Conservation (phyloP, 2,888 invertebrate species). For the Drosophila limbata region DNA sequence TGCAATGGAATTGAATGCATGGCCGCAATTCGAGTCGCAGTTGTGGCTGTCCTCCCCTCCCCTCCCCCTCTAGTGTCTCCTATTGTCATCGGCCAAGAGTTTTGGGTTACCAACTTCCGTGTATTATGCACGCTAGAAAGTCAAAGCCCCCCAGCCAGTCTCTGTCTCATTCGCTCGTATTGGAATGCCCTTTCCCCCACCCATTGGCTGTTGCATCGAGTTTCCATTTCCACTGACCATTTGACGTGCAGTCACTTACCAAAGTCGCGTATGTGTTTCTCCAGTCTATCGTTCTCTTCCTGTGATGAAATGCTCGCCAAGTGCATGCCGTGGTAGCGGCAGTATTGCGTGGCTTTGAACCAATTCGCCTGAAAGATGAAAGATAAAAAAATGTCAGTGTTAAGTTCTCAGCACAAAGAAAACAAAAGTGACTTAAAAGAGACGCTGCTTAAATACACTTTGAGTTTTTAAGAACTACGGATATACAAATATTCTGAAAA, state of each 20-base stretch:
- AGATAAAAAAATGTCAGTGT: constrained; percentile 16
- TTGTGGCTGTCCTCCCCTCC: background rate
- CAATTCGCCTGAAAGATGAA: constrained; percentile 92
- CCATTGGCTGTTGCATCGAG: constrained; percentile 13
- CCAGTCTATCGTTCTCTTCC: constrained; percentile 95
- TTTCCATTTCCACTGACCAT: background rate
- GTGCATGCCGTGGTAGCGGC: constrained; percentile 97
- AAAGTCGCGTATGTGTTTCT: constrained; percentile 95
- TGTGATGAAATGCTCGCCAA: constrained; percentile 95
- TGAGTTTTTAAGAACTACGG: background rate
- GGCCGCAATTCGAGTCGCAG: constrained; percentile 30
- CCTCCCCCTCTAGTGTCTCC: constrained; percentile 10
- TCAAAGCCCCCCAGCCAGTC: constrained; percentile 44
- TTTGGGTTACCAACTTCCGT: constrained; percentile 76
- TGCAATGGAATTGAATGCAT: constrained; percentile 55
- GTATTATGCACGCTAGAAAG: constrained; percentile 73
- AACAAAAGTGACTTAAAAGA: background rate
- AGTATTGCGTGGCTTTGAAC: constrained; percentile 96
- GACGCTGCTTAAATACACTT: background rate
- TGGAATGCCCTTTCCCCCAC: background rate
- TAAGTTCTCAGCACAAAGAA: constrained; percentile 12
- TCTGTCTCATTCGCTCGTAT: background rate
- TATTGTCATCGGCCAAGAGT: constrained; percentile 40
- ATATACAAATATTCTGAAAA: background rate
- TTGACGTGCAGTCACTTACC: constrained; percentile 86